A percentile compares a stretch with the other conserved stretches of the same genome.
Evolutionary conservation across 2,888 invertebrate genomes (phyloP).

Genomic region (Polydrusus cervinus): DNA sequence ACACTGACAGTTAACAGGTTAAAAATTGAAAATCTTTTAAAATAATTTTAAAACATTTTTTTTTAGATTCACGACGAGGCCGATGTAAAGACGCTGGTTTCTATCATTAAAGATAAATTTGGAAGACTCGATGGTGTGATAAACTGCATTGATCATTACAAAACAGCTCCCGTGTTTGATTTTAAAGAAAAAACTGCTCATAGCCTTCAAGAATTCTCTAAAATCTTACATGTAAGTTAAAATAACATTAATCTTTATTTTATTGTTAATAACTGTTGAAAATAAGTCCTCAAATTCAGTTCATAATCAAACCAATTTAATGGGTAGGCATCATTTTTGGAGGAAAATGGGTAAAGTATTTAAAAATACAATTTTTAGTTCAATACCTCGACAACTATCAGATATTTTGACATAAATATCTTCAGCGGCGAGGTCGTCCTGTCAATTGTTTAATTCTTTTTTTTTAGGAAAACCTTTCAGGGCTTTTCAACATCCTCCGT

Average conservation of each 20-base stretch:
- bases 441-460: neutral
- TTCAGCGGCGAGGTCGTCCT: too few relatives aligned
- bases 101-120: slow-evolving; percentile 42
- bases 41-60: neutral
- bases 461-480: slow-evolving; percentile 42
- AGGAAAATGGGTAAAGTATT: too few relatives aligned
- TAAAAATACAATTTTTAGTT: too few relatives aligned
- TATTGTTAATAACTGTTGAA: too few relatives aligned
- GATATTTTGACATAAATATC: too few relatives aligned
- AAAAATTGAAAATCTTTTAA: too few relatives aligned
- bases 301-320: too few relatives aligned
- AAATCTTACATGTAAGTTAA: slow-evolving; percentile 44
- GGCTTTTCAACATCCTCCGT: slow-evolving; percentile 39
- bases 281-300: too few relatives aligned
- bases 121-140: slow-evolving; percentile 44
- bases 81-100: slow-evolving; percentile 36
- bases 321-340: too few relatives aligned
- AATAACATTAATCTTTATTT: too few relatives aligned
- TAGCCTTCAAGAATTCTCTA: slow-evolving; percentile 31
- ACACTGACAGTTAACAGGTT: too few relatives aligned
- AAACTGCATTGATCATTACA: slow-evolving; percentile 45
- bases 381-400: too few relatives aligned
- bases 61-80: slow-evolving; percentile 39
- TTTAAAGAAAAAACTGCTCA: slow-evolving; percentile 32
- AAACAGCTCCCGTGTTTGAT: slow-evolving; percentile 31